Percentiles rank a stretch among this genome's conserved stretches.
Conservation (phyloP, 2,888 invertebrate genomes). For the Lamproptera curius region DNA sequence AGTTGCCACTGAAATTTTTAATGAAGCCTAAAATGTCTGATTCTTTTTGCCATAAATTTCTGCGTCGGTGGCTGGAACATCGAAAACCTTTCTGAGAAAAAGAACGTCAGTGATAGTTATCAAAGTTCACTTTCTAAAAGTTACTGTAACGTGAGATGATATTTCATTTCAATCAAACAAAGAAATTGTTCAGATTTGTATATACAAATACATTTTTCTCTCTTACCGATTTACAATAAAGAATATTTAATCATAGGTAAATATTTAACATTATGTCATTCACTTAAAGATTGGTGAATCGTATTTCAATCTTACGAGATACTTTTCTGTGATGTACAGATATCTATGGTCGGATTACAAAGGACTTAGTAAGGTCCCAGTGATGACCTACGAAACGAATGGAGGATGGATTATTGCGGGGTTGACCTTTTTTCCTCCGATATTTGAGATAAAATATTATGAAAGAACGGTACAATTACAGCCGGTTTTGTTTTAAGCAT, state of each 20-base stretch:
- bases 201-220: too few species aligned
- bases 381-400: slow-evolving; percentile 31
- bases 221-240: too few species aligned
- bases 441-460: slow-evolving; percentile 23
- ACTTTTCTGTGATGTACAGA: slow-evolving; percentile 26
- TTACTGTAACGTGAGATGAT: too few species aligned
- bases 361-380: slow-evolving; percentile 32
- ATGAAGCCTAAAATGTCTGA: slow-evolving; percentile 54
- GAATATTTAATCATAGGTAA: too few species aligned
- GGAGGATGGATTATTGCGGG: slow-evolving; percentile 27
- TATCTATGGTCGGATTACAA: slow-evolving; percentile 32
- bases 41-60: slow-evolving; percentile 39
- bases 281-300: slow-evolving; percentile 20
- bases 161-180: too few species aligned
- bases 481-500: background rate
- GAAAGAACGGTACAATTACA: slow-evolving; percentile 15
- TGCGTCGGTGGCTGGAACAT: slow-evolving; percentile 27
- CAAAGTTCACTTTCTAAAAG: slow-evolving; percentile 2
- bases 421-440: slow-evolving; percentile 29
- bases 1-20: slow-evolving; percentile 55
- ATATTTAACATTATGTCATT: slow-evolving; percentile 4
- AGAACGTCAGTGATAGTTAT: slow-evolving; percentile 13
- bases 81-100: slow-evolving; percentile 12
- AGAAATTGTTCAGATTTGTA: too few species aligned
- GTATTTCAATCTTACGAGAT: slow-evolving; percentile 22